phyloP scores from a whole-genome alignment of 2,113 vertebrate species.

The Copsychus sechellarum region DNA sequence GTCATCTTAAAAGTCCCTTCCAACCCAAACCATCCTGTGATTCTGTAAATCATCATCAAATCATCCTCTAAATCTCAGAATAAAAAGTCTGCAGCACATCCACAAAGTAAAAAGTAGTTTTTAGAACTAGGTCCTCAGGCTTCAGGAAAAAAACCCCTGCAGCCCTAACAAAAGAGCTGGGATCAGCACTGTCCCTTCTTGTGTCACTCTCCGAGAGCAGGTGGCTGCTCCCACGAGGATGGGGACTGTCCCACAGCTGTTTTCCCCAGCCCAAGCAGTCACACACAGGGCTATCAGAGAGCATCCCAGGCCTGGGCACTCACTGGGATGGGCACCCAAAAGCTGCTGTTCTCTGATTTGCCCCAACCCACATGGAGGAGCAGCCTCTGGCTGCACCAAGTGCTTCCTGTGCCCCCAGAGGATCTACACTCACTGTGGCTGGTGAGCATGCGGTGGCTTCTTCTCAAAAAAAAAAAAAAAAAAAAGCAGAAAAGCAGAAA shows the following conservation, averaged over 20 bases:
- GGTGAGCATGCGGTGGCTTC: rapidly evolving
- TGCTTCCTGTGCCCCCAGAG: not conserved
- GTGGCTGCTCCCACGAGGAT: not conserved
- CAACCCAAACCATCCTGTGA: not conserved
- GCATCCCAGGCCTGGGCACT: not conserved
- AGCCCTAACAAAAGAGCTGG: not conserved
- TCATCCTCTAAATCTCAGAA: not conserved
- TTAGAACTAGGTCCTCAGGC: not conserved
- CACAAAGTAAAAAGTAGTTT: not conserved
- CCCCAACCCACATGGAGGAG: rapidly evolving
- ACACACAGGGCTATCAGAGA: not conserved
- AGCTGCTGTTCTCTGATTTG: not conserved
- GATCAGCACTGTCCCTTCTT: not conserved
- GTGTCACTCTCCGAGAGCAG: not conserved
- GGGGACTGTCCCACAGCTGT: not conserved
- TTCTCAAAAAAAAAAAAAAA: not conserved
- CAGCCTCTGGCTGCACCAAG: not conserved
- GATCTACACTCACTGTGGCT: rapidly evolving
- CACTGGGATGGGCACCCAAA: rapidly evolving
- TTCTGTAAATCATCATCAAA: not conserved
- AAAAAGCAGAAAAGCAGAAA: too few species aligned
- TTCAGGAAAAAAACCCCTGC: not conserved
- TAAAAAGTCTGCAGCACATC: not conserved
- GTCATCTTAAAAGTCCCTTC: not conserved
- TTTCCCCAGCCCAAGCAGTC: not conserved